Conservation (phyloP, 1,140 invertebrate genomes). For the Drosophila subobscura region DNA sequence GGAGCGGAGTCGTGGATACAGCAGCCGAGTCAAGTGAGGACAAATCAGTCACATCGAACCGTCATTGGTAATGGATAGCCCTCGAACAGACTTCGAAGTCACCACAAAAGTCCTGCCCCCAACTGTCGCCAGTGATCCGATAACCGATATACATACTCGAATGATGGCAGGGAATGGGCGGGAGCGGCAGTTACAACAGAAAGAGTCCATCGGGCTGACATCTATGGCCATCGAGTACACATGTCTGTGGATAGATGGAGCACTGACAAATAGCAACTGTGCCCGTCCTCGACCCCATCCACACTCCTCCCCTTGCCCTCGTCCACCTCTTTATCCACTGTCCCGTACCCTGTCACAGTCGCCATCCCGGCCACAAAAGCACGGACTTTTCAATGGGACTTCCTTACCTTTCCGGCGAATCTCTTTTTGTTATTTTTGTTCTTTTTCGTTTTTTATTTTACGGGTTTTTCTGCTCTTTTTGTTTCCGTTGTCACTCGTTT, state of each 20-base stretch:
- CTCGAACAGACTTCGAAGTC: too few relatives aligned
- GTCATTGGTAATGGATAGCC: too few relatives aligned
- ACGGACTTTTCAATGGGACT: conserved; percentile 48
- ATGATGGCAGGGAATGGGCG: neutral
- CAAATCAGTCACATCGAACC: too few relatives aligned
- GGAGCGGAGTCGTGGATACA: too few relatives aligned
- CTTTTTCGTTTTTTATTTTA: neutral
- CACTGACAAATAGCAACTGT: neutral
- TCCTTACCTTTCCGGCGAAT: conserved; percentile 48
- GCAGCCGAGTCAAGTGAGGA: too few relatives aligned
- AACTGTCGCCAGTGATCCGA: too few relatives aligned
- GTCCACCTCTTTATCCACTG: neutral
- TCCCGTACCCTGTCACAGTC: conserved; percentile 8
- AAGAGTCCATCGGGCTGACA: conserved; percentile 33
- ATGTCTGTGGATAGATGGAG: conserved; percentile 15
- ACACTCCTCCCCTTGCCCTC: neutral
- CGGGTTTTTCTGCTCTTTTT: conserved; percentile 7
- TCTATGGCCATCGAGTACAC: conserved; percentile 50
- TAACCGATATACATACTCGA: too few relatives aligned
- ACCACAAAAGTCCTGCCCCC: too few relatives aligned
- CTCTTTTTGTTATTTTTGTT: conserved; percentile 21
- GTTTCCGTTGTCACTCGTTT: conserved; percentile 11
- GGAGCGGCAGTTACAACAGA: conserved; percentile 21
- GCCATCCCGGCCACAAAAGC: conserved; percentile 42
- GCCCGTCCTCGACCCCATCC: too few relatives aligned